phyloP scores from a whole-genome alignment of 2,113 vertebrate genomes.

The Burhinus oedicnemus region DNA sequence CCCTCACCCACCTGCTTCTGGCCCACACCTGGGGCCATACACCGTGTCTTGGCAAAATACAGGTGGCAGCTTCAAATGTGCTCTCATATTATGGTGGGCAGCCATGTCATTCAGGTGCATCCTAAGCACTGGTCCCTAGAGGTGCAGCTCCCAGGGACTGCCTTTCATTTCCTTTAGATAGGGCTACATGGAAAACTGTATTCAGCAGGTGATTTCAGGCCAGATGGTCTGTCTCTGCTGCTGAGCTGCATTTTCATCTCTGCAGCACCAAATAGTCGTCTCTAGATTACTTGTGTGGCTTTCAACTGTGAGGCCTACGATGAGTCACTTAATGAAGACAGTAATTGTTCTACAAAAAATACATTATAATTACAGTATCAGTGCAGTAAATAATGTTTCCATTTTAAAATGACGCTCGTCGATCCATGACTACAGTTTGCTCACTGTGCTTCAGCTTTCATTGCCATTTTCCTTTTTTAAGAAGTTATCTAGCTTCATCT shows the following conservation, averaged over 20 bases:
- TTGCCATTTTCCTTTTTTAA: neutral
- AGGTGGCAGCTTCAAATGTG: neutral
- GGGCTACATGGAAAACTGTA: neutral
- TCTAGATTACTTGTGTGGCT: neutral
- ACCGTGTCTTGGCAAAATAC: neutral
- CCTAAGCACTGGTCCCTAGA: neutral
- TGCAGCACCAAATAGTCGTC: neutral
- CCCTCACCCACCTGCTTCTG: neutral
- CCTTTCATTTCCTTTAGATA: neutral
- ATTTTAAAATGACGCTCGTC: neutral
- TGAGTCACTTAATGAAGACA: neutral
- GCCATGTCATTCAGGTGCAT: neutral
- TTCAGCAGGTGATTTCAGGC: neutral
- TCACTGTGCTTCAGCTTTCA: neutral
- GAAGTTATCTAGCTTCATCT: neutral
- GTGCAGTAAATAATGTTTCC: neutral
- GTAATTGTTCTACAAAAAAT: neutral
- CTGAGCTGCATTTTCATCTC: neutral
- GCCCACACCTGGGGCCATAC: neutral
- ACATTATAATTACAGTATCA: neutral
- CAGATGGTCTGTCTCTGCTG: neutral
- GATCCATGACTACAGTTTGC: neutral
- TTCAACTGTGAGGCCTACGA: accelerated
- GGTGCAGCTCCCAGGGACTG: neutral
- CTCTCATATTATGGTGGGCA: neutral